Percentiles rank a stretch among this genome's conserved stretches.
Conservation (phyloP, 2,888 invertebrate species). For the Athalia rosae region DNA sequence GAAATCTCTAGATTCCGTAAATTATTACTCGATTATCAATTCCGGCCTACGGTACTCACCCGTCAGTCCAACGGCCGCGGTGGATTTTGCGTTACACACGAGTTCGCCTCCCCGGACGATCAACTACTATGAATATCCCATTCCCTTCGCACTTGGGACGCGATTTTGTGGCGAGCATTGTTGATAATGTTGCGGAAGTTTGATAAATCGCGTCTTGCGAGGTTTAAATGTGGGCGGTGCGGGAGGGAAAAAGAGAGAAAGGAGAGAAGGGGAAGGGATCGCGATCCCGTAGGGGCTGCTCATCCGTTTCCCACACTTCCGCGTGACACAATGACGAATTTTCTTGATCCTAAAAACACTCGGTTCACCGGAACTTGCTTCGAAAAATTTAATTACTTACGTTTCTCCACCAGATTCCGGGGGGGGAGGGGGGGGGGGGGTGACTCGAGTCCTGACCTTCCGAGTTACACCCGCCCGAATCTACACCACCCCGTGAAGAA, state of each 20-base stretch:
- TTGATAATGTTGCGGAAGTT: background rate
- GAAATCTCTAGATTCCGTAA: conserved; percentile 30
- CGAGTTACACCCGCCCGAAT: too few species aligned
- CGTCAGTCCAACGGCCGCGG: background rate
- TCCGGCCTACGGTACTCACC: background rate
- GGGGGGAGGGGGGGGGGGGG: too few species aligned
- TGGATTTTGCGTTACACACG: background rate
- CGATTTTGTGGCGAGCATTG: background rate
- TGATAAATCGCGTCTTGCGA: background rate
- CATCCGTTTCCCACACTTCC: background rate
- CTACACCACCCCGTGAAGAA: too few species aligned
- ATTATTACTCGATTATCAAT: conserved; percentile 40
- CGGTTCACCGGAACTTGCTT: too few species aligned
- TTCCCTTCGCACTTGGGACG: background rate
- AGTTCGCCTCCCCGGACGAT: background rate
- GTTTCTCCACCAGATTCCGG: too few species aligned
- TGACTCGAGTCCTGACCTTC: too few species aligned
- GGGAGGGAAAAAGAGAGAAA: conserved; percentile 26
- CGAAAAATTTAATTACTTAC: too few species aligned
- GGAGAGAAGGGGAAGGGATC: conserved; percentile 1
- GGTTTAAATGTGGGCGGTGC: conserved; percentile 15
- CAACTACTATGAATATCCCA: background rate
- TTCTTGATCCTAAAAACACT: too few species aligned
- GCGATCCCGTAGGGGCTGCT: background rate
- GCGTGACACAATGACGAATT: too few species aligned